Evolutionary conservation across 2,888 invertebrate species (phyloP).

Genomic region (Cephalotes varians): DNA sequence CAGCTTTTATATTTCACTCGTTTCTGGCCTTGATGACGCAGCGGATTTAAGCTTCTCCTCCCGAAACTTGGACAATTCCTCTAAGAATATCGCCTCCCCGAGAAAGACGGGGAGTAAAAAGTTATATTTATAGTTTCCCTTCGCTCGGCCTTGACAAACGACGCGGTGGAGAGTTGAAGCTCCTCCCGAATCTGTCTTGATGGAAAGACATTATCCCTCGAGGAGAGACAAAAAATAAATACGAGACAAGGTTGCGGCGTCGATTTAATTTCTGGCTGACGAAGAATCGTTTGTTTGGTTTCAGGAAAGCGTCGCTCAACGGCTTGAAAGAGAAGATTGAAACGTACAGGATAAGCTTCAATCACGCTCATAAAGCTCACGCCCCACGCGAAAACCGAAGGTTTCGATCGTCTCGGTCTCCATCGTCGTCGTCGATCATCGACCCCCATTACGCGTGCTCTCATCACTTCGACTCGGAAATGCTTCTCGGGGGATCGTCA

Average conservation of each 20-base stretch:
- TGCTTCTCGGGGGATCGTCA: conserved; percentile 26
- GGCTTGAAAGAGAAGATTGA: background rate
- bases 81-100: conserved; percentile 1
- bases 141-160: background rate
- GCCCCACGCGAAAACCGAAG: background rate
- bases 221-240: conserved; percentile 17
- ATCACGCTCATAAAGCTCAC: background rate
- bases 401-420: background rate
- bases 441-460: background rate
- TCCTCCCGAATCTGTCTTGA: background rate
- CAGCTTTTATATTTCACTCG: conserved; percentile 73
- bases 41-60: conserved; percentile 47
- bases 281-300: conserved; percentile 23
- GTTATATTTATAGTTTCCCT: background rate
- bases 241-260: conserved; percentile 1
- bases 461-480: conserved; percentile 2
- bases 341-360: background rate
- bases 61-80: conserved; percentile 54
- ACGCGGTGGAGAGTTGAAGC: background rate
- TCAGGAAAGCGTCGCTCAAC: conserved; percentile 24
- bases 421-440: background rate
- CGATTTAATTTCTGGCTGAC: conserved; percentile 14
- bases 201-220: conserved; percentile 2
- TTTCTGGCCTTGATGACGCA: conserved; percentile 59
- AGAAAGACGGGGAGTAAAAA: conserved; percentile 15